Conservation (phyloP, 2,797 vertebrate genomes). For the Sciurus carolinensis region DNA sequence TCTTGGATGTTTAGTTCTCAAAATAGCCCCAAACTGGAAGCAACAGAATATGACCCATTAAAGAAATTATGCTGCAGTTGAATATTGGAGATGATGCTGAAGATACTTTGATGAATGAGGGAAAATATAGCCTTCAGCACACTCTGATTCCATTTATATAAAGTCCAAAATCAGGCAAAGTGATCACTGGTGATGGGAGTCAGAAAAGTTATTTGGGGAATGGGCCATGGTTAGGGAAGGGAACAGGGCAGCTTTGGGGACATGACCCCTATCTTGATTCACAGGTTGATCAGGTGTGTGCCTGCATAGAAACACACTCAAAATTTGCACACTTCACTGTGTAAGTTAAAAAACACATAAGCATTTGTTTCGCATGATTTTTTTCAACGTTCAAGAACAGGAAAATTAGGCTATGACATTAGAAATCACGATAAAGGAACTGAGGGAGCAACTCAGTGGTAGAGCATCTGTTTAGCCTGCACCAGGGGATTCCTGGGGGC, state of each 20-base stretch:
- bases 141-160: neutral
- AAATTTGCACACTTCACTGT: neutral
- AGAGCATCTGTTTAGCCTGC: too few species aligned
- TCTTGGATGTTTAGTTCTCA: neutral
- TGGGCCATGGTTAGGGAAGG: too few species aligned
- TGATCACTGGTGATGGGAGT: neutral
- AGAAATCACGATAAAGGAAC: neutral
- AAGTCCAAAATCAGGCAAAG: neutral
- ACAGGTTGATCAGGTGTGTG: neutral
- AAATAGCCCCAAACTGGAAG: neutral
- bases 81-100: neutral
- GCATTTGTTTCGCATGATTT: accelerated
- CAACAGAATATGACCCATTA: neutral
- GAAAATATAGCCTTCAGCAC: neutral
- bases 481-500: neutral
- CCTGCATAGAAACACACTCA: neutral
- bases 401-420: neutral
- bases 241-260: neutral
- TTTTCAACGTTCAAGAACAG: neutral
- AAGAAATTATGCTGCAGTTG: neutral
- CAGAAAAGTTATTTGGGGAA: neutral
- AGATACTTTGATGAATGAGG: neutral
- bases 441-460: neutral
- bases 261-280: neutral
- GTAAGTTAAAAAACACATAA: neutral